Percentiles rank a stretch among this genome's conserved stretches.
Conservation (phyloP, 1,140 invertebrate genomes). For the Artemia franciscana region DNA sequence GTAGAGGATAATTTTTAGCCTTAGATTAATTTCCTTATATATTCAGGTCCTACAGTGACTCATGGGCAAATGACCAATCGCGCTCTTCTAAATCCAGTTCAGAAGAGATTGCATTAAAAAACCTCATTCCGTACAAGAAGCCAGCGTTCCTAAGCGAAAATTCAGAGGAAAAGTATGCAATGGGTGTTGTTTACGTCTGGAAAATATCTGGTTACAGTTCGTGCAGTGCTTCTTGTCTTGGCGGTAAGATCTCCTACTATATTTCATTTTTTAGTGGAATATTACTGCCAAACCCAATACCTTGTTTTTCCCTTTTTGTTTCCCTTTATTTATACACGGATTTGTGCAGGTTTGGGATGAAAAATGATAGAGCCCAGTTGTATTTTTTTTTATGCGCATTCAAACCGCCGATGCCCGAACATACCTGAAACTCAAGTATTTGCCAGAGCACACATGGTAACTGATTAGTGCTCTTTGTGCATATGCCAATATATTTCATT, state of each 20-base stretch:
- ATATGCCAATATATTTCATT: no score
- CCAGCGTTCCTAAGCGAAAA: background rate
- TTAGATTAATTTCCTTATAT: no score
- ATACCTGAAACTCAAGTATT: no score
- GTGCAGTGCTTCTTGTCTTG: constrained; percentile 81
- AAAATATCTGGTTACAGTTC: constrained; percentile 35
- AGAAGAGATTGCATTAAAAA: background rate
- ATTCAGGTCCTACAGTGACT: background rate
- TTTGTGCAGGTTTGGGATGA: background rate
- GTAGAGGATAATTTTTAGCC: no score
- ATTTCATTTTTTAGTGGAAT: constrained; percentile 3
- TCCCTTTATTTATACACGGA: background rate
- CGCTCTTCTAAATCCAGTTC: background rate
- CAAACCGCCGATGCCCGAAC: no score
- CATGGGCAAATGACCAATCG: background rate
- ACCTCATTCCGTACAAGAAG: background rate
- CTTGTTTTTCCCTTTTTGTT: background rate
- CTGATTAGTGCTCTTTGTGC: no score
- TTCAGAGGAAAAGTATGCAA: background rate
- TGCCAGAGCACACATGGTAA: no score
- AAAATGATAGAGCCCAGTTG: no score
- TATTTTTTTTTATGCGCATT: no score
- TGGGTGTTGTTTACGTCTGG: constrained; percentile 22
- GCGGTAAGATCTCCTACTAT: constrained; percentile 30
- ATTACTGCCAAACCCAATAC: background rate